Percentiles rank a stretch among this genome's conserved stretches.
phyloP scores from a whole-genome alignment of 2,797 vertebrate species.

The Siniperca obscura region DNA sequence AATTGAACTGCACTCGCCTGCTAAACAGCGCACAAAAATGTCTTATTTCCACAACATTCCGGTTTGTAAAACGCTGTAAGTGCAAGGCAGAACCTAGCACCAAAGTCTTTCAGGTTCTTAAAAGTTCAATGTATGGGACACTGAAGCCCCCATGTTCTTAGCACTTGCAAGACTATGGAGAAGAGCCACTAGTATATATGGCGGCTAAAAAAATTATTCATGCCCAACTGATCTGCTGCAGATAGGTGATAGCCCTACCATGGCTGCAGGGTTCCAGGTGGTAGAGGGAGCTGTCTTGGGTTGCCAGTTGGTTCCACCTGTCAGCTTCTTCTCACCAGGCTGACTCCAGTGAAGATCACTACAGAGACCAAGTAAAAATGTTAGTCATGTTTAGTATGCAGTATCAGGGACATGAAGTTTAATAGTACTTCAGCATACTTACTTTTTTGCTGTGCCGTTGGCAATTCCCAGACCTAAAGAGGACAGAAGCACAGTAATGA shows the following conservation, averaged over 20 bases:
- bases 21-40: not conserved
- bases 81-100: too few species aligned
- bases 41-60: too few species aligned
- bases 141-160: not conserved
- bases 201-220: not conserved
- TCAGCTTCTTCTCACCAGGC: conserved; percentile 95
- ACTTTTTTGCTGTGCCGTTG: conserved; percentile 96
- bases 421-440: conserved; percentile 64
- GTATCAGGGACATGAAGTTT: not conserved
- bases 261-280: conserved; percentile 94
- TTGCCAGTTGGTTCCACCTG: conserved; percentile 96
- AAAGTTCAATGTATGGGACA: not conserved
- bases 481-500: conserved; percentile 46
- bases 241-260: conserved; percentile 84
- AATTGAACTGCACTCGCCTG: not conserved
- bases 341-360: conserved; percentile 98
- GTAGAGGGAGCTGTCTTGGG: conserved; percentile 94
- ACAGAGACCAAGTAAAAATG: conserved; percentile 45
- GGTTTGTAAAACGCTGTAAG: not conserved
- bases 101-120: too few species aligned
- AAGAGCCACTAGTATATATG: not conserved
- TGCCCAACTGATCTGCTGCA: not conserved
- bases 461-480: conserved; percentile 93
- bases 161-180: not conserved
- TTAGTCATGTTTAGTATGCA: not conserved